phyloP scores from a whole-genome alignment of 2,888 invertebrate species.

The Bembecia ichneumoniformis region DNA sequence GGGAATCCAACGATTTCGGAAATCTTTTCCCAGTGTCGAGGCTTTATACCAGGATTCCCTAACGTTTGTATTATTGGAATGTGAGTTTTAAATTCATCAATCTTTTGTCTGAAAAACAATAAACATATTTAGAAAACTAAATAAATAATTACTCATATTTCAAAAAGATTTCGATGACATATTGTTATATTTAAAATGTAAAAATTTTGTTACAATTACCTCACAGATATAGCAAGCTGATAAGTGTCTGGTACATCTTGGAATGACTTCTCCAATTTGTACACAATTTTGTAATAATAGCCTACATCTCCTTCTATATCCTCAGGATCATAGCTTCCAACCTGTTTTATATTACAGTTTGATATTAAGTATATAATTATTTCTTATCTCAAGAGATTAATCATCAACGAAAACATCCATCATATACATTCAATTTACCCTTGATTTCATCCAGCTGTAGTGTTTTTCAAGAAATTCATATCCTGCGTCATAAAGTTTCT shows the following conservation, averaged over 20 bases:
- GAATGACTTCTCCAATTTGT: constrained; percentile 91
- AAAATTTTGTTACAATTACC: constrained; percentile 26
- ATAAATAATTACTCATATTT: too few relatives aligned
- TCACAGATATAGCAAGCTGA: constrained; percentile 76
- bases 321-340: constrained; percentile 90
- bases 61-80: constrained; percentile 93
- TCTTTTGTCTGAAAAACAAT: constrained; percentile 66
- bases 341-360: constrained; percentile 60
- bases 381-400: background rate
- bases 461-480: constrained; percentile 88
- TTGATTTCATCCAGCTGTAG: constrained; percentile 86
- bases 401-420: too few relatives aligned
- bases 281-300: constrained; percentile 79
- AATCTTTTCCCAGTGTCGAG: constrained; percentile 93
- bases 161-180: too few relatives aligned
- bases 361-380: too few relatives aligned
- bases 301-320: constrained; percentile 86
- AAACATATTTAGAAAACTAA: too few relatives aligned
- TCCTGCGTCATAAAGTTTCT: constrained; percentile 89
- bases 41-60: constrained; percentile 95
- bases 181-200: background rate
- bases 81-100: constrained; percentile 90
- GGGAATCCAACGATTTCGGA: constrained; percentile 96
- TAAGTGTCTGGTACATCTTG: constrained; percentile 81
- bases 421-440: constrained; percentile 27